Percentiles rank a stretch among this genome's conserved stretches.
Evolutionary conservation across 2,888 invertebrate species (phyloP).

Genomic region (Drosophila dives): DNA sequence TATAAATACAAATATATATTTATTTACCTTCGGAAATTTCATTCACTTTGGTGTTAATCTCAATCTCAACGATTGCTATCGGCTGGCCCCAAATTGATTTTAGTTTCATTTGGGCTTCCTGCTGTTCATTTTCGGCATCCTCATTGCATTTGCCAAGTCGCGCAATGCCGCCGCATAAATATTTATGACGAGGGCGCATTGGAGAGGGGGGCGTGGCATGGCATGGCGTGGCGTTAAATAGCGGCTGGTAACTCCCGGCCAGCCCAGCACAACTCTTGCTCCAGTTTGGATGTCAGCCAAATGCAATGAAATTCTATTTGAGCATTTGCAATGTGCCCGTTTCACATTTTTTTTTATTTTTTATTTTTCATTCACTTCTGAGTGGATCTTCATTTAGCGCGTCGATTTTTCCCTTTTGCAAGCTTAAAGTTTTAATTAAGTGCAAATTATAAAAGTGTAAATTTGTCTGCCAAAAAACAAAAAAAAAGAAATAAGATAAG

Average conservation of each 20-base stretch:
- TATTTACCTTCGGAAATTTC: conserved; percentile 62
- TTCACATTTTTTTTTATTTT: conserved; percentile 17
- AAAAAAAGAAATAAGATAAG: conserved; percentile 3
- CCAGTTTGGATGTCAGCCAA: conserved; percentile 68
- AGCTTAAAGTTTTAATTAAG: conserved; percentile 74
- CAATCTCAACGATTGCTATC: conserved; percentile 71
- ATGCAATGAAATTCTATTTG: conserved; percentile 77
- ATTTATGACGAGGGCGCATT: conserved; percentile 63
- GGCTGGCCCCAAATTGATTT: conserved; percentile 72
- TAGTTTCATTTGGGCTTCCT: conserved; percentile 75
- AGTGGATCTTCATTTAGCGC: conserved; percentile 48
- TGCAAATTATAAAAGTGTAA: conserved; percentile 75
- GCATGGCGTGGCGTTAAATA: conserved; percentile 44
- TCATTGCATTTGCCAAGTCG: conserved; percentile 66
- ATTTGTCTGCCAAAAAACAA: conserved; percentile 35
- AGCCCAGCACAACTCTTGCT: conserved; percentile 32
- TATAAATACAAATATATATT: neutral
- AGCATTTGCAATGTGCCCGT: conserved; percentile 55
- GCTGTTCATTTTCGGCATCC: conserved; percentile 46
- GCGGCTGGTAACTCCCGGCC: conserved; percentile 29
- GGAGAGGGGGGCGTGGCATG: conserved; percentile 39
- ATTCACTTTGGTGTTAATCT: conserved; percentile 59
- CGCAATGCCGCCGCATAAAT: conserved; percentile 62
- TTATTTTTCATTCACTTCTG: conserved; percentile 9
- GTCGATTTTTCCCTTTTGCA: conserved; percentile 26